phyloP scores from a whole-genome alignment of 2,888 invertebrate genomes.

The Fragum sueziense region DNA sequence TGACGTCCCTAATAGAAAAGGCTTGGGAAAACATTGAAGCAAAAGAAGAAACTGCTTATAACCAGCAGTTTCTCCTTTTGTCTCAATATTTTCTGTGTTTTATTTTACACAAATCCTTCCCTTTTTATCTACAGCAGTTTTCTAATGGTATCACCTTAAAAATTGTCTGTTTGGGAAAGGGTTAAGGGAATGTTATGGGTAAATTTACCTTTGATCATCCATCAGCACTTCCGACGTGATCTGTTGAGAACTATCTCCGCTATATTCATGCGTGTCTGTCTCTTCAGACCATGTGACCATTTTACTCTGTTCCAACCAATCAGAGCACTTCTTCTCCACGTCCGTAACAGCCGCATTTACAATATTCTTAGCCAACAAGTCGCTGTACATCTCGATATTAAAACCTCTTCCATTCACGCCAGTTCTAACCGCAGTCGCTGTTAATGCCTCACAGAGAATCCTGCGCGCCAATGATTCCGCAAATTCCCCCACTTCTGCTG shows the following conservation, averaged over 20 bases:
- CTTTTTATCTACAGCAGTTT: too few relatives aligned
- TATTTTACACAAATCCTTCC: too few relatives aligned
- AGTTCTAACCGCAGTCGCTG: neutral
- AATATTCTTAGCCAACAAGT: slow-evolving; percentile 47
- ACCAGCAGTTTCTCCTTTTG: too few relatives aligned
- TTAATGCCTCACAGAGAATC: slow-evolving; percentile 62
- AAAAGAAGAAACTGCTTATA: too few relatives aligned
- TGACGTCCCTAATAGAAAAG: too few relatives aligned
- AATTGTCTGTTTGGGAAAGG: too few relatives aligned
- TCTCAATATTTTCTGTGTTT: too few relatives aligned
- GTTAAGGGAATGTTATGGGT: too few relatives aligned
- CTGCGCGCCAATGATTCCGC: slow-evolving; percentile 61
- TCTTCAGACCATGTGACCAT: slow-evolving; percentile 56
- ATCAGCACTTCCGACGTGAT: neutral
- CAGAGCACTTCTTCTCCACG: slow-evolving; percentile 32
- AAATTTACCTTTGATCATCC: slow-evolving; percentile 13
- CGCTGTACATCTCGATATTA: slow-evolving; percentile 44
- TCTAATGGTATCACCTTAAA: too few relatives aligned
- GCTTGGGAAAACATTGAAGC: too few relatives aligned
- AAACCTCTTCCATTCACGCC: slow-evolving; percentile 5
- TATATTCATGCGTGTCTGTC: slow-evolving; percentile 45
- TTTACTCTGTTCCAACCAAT: slow-evolving; percentile 53
- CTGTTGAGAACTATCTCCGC: slow-evolving; percentile 26
- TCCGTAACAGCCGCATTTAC: slow-evolving; percentile 34
- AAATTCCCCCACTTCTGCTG: slow-evolving; percentile 57